Base-by-base conservation (phyloP, 2,113 vertebrate species). In the Beaufortia kweichowensis region DNA sequence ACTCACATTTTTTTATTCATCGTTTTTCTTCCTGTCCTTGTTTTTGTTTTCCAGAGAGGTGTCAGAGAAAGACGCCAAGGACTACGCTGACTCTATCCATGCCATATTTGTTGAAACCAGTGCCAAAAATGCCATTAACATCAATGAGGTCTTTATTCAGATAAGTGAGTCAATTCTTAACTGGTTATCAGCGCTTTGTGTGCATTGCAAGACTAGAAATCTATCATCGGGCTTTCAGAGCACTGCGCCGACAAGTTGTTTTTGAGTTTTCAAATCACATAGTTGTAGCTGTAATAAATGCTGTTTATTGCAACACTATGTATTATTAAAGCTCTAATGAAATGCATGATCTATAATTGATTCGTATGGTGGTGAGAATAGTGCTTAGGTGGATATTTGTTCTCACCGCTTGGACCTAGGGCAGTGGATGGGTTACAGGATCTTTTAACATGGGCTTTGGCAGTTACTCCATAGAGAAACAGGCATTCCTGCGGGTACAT, bases 91-190 rank as follows among this genome's bases (percentile, higher is more conserved):
- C 86, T 97, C 96, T 85, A 98, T 99, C 84, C 96, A 98, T 75
- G 96, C 96, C 79, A 91, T 98, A 88, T 99, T 98, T 90, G 95
- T 98, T 88, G 97, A 99, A 91, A 96, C 95, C 84, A 98, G 97
- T 82, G 97, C 96, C 68, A 98, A 99, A 92, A 96, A 98, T 77
- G 95, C 96, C 81, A 95, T 98, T 92, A 99, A 99, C 94, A 97
- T 99, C 91, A 96, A 95, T 83, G 97, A 99, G 88, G 94, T 98
- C 89, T 99, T 99, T 90, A 94, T 95, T 93, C 96, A 98, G 93
- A 99, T 99, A 92, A 99, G 97, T 99, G 93, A 97, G 96, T 96
- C 87, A 43, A 19, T 56, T 89, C 43, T 14, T 39, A 46, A 29
- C n/a, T 17, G n/a, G 9, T 69, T 12, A 14, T 7, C 7, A 3